phyloP scores from a whole-genome alignment of 2,888 invertebrate species.

The Lasioglossum calceatum region DNA sequence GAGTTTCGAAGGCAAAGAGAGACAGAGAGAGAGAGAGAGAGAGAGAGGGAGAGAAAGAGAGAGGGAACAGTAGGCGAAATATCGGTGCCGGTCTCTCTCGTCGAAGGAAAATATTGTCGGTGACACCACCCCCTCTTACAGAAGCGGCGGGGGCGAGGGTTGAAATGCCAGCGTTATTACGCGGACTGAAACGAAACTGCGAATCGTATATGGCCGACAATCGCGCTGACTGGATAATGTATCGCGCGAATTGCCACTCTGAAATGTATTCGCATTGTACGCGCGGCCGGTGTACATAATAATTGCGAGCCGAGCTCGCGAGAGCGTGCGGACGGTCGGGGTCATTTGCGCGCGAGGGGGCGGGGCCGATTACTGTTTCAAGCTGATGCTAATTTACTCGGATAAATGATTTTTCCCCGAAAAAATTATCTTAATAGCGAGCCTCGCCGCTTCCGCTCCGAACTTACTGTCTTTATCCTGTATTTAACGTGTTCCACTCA shows the following conservation, averaged over 20 bases:
- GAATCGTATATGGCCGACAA: constrained; percentile 69
- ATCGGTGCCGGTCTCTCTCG: constrained; percentile 63
- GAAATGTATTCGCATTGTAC: constrained; percentile 71
- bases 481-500: not conserved
- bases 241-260: constrained; percentile 72
- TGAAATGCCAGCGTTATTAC: constrained; percentile 71
- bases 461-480: not conserved
- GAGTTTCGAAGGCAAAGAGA: not conserved
- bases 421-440: not conserved
- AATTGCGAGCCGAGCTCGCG: constrained; percentile 58
- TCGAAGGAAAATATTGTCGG: constrained; percentile 74
- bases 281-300: constrained; percentile 66
- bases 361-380: constrained; percentile 65
- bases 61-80: constrained; percentile 29
- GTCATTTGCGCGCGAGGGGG: constrained; percentile 58
- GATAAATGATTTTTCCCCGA: not conserved
- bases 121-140: constrained; percentile 68
- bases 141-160: constrained; percentile 56
- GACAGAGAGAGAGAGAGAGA: not conserved
- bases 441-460: not conserved
- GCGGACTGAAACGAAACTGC: constrained; percentile 68
- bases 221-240: constrained; percentile 72
- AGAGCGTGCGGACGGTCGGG: constrained; percentile 19
- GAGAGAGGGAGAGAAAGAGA: not conserved
- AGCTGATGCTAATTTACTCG: constrained; percentile 46